Evolutionary conservation across 1,140 invertebrate species (phyloP), one percentile per base, ranked within the genome.

Genomic region (Apolygus lucorum): DNA sequence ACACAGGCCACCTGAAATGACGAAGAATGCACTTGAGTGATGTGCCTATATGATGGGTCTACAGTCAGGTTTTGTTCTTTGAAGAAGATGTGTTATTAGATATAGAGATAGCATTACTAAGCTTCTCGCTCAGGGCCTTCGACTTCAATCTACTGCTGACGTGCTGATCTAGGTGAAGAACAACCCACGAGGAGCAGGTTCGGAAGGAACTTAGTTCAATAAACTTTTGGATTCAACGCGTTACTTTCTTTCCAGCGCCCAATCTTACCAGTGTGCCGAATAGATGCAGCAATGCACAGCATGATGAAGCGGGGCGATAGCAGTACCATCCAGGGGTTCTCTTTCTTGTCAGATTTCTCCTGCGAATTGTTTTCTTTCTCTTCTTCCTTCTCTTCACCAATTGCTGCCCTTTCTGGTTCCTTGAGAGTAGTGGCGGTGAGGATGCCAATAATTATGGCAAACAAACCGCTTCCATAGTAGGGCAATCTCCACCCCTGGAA

Each of bases 401-500:
- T 89, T 0, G 84, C 81, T 73, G 87, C 87, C 63, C 90, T 82
- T 72, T 84, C 80, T 1, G 93, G 92, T 76, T 96, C 93, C 62
- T 83, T 85, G 17, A 94, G 80, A 0, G 90, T 92, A 0, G 90
- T 80, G 52, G 87, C 84, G 0, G 92, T 90, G 0, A 96, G 75
- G 0, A 85, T 72, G 0, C 87, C 87, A 13, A 95, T 79, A 4
- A 93, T 81, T 0, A 96, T 59, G 0, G 92, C 91, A 1, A 95
- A 82, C 17, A 92, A 84, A 22, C 92, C 93, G 34, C 90, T 87
- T 1, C 90, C 86, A 75, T 91, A 88, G 78, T 95, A 97, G 25
- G 90, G 89, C 24, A 91, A 85, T 75, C 94, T 83, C 93, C 94
- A 97, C 27, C 92, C 91, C 87, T 91, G 78, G n/a, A 49, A 49